phyloP scores from a whole-genome alignment of 30 jellyfish, hydroid and myxozoan genomes.

The Cassiopea andromeda region DNA sequence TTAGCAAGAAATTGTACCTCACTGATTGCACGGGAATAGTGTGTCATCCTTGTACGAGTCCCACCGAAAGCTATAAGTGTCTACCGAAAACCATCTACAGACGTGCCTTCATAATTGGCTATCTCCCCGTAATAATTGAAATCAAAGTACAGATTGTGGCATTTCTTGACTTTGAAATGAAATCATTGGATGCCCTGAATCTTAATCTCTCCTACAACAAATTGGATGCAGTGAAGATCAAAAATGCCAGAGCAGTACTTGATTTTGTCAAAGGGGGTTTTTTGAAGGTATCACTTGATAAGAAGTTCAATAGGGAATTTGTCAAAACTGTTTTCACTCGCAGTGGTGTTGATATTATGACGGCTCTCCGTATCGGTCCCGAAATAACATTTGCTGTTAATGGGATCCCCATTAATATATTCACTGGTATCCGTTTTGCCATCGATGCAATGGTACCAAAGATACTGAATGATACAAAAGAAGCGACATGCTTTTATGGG shows the following conservation, averaged over 20 bases:
- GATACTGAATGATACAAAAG: background rate
- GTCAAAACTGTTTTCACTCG: background rate
- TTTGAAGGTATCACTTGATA: conserved; percentile 1
- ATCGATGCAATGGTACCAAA: conserved; percentile 16
- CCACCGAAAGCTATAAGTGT: conserved; percentile 1
- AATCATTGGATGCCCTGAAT: conserved; percentile 2
- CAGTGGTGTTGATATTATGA: conserved; percentile 23
- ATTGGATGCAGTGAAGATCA: conserved; percentile 7
- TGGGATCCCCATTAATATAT: conserved; percentile 33
- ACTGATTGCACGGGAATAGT: conserved; percentile 18
- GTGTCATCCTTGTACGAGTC: conserved; percentile 4
- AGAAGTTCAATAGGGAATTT: background rate
- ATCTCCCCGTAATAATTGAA: conserved; percentile 28
- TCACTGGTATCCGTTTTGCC: conserved; percentile 32
- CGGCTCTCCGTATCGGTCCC: conserved; percentile 46
- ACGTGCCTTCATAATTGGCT: conserved; percentile 15
- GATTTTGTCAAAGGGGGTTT: conserved; percentile 23
- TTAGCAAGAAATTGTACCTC: conserved; percentile 10
- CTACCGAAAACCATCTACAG: conserved; percentile 11
- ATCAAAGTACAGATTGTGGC: conserved; percentile 37
- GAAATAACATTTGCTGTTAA: conserved; percentile 30
- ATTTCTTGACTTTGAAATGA: background rate
- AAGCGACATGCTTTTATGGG: conserved; percentile 17
- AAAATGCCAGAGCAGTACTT: conserved; percentile 38
- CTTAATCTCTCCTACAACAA: background rate